phyloP scores from a whole-genome alignment of 2,888 invertebrate genomes.

The Smittia sp. region DNA sequence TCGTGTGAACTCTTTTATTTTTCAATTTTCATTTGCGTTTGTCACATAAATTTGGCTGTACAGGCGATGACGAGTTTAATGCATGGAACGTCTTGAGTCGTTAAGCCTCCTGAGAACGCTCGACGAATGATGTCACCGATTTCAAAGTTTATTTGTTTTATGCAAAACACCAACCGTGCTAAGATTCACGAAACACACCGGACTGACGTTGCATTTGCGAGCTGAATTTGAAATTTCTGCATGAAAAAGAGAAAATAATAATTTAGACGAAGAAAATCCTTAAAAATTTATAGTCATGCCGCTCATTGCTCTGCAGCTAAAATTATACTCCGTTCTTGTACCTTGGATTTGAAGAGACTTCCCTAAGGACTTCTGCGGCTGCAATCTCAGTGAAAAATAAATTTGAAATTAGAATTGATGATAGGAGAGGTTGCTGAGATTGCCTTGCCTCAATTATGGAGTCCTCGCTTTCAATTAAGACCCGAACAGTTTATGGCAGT shows the following conservation, averaged over 20 bases:
- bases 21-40: conserved; percentile 37
- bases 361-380: not conserved
- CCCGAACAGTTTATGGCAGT: not conserved
- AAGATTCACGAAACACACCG: conserved; percentile 16
- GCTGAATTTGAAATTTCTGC: conserved; percentile 24
- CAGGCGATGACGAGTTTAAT: not conserved
- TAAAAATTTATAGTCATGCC: conserved; percentile 15
- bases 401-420: not conserved
- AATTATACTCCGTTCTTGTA: not conserved
- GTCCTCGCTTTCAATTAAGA: not conserved
- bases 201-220: conserved; percentile 31
- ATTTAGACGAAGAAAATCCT: conserved; percentile 9
- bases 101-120: not conserved
- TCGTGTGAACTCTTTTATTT: conserved; percentile 4
- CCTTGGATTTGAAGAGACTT: not conserved
- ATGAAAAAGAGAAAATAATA: not conserved
- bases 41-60: conserved; percentile 10
- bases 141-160: not conserved
- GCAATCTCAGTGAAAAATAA: not conserved
- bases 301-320: not conserved
- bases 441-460: no score
- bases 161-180: not conserved
- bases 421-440: not conserved
- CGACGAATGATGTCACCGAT: not conserved
- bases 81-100: not conserved